Conservation (phyloP, 2,113 vertebrate species). For the Corythornis madagascariensis region DNA sequence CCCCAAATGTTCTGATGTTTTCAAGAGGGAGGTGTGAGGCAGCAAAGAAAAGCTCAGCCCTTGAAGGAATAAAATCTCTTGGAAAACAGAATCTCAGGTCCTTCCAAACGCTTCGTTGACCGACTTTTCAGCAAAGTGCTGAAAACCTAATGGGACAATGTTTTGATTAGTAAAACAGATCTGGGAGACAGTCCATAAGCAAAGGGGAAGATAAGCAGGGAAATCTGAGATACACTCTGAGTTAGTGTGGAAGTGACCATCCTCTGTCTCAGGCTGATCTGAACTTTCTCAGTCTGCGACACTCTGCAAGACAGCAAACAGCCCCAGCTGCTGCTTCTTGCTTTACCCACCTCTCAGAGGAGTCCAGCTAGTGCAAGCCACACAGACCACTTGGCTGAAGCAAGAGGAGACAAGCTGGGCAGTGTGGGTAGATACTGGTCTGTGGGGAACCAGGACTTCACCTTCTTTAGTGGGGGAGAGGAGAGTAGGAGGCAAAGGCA, state of each 20-base stretch:
- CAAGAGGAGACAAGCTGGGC: not conserved
- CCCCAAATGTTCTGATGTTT: not conserved
- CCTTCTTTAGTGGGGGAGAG: not conserved
- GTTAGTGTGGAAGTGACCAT: not conserved
- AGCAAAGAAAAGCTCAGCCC: not conserved
- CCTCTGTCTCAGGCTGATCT: not conserved
- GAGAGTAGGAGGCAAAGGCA: not conserved
- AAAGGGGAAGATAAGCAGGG: not conserved
- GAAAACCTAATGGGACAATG: not conserved
- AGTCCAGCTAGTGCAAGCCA: not conserved
- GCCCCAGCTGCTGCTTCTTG: not conserved
- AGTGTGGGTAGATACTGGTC: not conserved
- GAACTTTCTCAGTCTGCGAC: not conserved
- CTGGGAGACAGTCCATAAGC: not conserved
- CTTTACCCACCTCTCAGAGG: not conserved
- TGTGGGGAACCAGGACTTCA: not conserved
- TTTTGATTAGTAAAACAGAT: not conserved
- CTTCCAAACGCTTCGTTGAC: not conserved
- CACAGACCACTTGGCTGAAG: not conserved
- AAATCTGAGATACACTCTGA: not conserved
- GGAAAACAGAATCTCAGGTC: not conserved
- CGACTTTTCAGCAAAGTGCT: not conserved
- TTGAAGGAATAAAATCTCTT: constrained; percentile 7
- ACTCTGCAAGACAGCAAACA: not conserved
- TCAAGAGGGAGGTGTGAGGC: not conserved